phyloP scores from a whole-genome alignment of 2,113 vertebrate species.

The Procavia capensis region DNA sequence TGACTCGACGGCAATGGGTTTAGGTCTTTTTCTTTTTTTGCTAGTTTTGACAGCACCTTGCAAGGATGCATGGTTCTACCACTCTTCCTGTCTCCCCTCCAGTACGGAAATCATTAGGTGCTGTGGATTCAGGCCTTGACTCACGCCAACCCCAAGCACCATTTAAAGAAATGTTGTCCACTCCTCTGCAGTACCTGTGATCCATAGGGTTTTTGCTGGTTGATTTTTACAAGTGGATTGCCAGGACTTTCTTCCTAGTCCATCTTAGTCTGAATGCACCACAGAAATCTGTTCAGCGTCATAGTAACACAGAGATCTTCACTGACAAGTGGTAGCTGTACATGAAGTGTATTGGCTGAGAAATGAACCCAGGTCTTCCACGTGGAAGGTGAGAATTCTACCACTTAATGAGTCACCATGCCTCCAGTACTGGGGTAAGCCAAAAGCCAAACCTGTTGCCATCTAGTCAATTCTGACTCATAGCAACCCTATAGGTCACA shows the following conservation, averaged over 20 bases:
- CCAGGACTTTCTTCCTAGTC: background rate
- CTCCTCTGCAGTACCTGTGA: background rate
- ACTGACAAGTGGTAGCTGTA: background rate
- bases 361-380: background rate
- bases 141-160: background rate
- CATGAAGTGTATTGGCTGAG: background rate
- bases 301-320: background rate
- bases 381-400: background rate
- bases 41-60: background rate
- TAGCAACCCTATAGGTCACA: no score
- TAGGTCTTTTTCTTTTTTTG: no score
- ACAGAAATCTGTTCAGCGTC: background rate
- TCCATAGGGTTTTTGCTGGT: background rate
- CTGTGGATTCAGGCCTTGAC: background rate
- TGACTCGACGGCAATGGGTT: background rate
- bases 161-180: background rate
- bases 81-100: background rate
- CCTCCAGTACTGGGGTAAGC: background rate
- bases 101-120: background rate
- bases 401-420: background rate
- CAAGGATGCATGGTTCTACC: background rate
- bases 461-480: no score
- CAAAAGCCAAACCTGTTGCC: no score
- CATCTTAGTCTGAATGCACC: background rate
- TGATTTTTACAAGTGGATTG: background rate